phyloP scores from a whole-genome alignment of 2,113 vertebrate genomes.

The Anolis sagrei region DNA sequence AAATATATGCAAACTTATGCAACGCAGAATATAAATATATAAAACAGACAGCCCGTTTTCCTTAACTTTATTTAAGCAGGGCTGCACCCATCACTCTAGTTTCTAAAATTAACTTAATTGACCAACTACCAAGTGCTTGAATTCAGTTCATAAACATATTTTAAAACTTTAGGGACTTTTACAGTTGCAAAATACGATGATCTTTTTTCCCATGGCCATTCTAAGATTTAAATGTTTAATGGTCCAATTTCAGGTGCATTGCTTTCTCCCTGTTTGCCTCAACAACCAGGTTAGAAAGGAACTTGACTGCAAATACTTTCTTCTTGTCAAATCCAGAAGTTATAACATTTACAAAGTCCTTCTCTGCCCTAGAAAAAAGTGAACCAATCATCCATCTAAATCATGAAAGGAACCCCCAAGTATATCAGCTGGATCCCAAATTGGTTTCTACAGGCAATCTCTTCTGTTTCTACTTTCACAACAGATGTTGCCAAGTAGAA shows the following conservation, averaged over 20 bases:
- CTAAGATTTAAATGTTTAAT: not conserved
- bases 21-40: constrained; percentile 2
- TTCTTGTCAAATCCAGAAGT: too few relatives aligned
- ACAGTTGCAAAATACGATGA: not conserved
- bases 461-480: not conserved
- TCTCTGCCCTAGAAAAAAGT: not conserved
- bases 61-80: not conserved
- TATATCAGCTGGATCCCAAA: too few relatives aligned
- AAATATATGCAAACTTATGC: not conserved
- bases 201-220: not conserved
- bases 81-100: not conserved
- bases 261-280: not conserved
- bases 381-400: not conserved
- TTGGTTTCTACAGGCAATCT: not conserved
- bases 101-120: constrained; percentile 34
- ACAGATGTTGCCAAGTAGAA: not conserved
- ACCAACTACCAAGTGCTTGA: not conserved
- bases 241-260: not conserved
- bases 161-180: not conserved
- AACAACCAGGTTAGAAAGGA: not conserved
- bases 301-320: not conserved
- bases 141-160: not conserved
- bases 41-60: not conserved
- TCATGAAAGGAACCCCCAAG: not conserved
- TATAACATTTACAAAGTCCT: not conserved